Evolutionary conservation across 2,113 vertebrate species (phyloP).

Genomic region (Laterallus jamaicensis): DNA sequence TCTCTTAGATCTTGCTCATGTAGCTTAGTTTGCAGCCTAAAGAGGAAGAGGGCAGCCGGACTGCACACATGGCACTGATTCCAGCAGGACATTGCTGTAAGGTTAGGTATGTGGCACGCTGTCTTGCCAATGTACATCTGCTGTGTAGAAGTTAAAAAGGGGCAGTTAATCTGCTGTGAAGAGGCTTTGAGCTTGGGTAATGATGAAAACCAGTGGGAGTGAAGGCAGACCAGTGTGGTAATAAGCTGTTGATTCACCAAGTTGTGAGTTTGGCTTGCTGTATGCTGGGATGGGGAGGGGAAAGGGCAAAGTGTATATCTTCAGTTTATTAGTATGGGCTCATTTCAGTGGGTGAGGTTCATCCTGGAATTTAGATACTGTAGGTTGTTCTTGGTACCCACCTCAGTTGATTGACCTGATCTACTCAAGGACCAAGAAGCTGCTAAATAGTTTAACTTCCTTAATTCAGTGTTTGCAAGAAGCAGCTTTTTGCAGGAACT

Average conservation of each 20-base stretch:
- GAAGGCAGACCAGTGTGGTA: rapidly evolving
- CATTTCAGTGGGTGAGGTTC: not conserved
- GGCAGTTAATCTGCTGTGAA: not conserved
- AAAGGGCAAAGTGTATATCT: not conserved
- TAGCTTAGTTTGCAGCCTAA: not conserved
- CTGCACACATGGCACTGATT: not conserved
- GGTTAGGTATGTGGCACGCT: not conserved
- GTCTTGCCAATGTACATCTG: slow-evolving; percentile 19
- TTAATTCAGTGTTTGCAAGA: not conserved
- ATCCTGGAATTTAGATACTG: not conserved
- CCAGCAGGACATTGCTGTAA: slow-evolving; percentile 40
- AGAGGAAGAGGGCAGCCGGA: not conserved
- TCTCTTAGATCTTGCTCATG: not conserved
- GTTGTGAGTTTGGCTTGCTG: not conserved
- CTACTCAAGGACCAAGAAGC: not conserved
- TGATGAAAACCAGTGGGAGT: not conserved
- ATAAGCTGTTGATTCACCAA: not conserved
- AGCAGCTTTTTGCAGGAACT: not conserved
- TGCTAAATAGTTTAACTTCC: not conserved
- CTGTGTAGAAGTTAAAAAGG: not conserved
- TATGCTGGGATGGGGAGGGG: not conserved
- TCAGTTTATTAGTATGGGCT: not conserved
- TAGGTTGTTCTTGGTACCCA: not conserved
- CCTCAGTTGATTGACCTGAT: not conserved
- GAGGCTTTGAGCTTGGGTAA: not conserved